Percentiles rank a stretch among this genome's conserved stretches.
Evolutionary conservation across 2,797 vertebrate genomes (phyloP).

Genomic region (Takifugu rubripes): DNA sequence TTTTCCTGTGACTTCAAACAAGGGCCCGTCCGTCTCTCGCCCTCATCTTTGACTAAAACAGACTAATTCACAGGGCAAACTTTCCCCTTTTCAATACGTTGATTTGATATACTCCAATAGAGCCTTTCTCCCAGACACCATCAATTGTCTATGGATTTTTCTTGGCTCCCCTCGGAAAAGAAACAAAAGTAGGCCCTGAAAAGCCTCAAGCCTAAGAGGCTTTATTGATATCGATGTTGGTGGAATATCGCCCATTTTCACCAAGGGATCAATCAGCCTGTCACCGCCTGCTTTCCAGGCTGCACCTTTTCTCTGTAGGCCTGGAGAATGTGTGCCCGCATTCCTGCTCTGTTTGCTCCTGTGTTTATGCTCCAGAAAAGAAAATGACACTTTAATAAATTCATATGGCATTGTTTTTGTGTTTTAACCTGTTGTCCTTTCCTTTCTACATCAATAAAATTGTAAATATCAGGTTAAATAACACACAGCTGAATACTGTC

Average conservation of each 20-base stretch:
- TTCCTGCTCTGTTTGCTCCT: background rate
- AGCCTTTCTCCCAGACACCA: constrained; percentile 82
- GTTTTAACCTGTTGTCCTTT: constrained; percentile 2
- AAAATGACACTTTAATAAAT: constrained; percentile 17
- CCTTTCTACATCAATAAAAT: background rate
- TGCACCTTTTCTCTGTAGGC: constrained; percentile 54
- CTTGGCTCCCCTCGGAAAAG: constrained; percentile 75
- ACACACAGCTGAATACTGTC: constrained; percentile 22
- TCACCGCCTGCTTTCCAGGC: constrained; percentile 73
- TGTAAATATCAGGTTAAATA: constrained; percentile 27
- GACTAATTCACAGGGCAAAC: constrained; percentile 82
- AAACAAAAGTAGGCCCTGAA: constrained; percentile 79
- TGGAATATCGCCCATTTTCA: constrained; percentile 80
- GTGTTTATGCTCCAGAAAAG: constrained; percentile 4
- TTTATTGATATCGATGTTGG: constrained; percentile 83
- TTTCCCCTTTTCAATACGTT: constrained; percentile 75
- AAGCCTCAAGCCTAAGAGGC: constrained; percentile 77
- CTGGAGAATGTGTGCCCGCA: constrained; percentile 19
- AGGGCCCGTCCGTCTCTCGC: constrained; percentile 60
- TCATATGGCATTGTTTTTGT: constrained; percentile 9
- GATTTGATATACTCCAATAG: constrained; percentile 84
- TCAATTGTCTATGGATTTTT: constrained; percentile 86
- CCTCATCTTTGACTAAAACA: constrained; percentile 81
- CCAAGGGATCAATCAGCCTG: constrained; percentile 78
- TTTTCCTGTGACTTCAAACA: constrained; percentile 34